Evolutionary conservation across 2,888 invertebrate genomes (phyloP).

Genomic region (Teleiodes luculella): DNA sequence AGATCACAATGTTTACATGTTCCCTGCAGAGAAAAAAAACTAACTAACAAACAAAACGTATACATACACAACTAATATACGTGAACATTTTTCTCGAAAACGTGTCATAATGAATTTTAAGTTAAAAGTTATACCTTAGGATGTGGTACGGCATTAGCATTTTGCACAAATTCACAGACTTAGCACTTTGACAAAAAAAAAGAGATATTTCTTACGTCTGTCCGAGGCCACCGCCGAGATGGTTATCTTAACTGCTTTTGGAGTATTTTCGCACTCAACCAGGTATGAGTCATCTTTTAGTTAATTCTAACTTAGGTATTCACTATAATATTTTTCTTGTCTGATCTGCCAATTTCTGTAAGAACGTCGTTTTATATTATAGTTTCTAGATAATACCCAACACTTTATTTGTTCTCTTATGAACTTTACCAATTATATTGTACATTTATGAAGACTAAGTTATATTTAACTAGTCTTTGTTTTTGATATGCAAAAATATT

Average conservation of each 20-base stretch:
- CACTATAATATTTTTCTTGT: too few species aligned
- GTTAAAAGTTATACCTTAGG: background rate
- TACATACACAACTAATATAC: too few species aligned
- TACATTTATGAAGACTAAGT: too few species aligned
- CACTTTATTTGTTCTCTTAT: too few species aligned
- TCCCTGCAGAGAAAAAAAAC: background rate
- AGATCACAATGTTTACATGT: too few species aligned
- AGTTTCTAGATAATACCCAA: too few species aligned
- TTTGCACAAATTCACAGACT: conserved; percentile 9
- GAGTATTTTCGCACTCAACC: conserved; percentile 25
- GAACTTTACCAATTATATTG: too few species aligned
- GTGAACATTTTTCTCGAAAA: background rate
- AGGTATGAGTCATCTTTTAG: conserved; percentile 5
- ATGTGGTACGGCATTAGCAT: background rate
- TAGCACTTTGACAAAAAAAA: conserved; percentile 25
- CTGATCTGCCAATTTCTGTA: too few species aligned
- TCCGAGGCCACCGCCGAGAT: conserved; percentile 24
- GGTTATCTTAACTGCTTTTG: conserved; percentile 28
- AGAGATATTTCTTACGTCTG: conserved; percentile 25
- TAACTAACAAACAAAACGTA: too few species aligned
- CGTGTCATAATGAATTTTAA: background rate
- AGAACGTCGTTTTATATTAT: too few species aligned
- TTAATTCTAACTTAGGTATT: background rate
- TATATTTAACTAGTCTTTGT: too few species aligned
- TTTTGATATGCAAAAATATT: too few species aligned